These are phyloP conservation scores for Biston betularia DNA, from an alignment of 2,888 invertebrate species.

Conservation along the genomic window DNA sequence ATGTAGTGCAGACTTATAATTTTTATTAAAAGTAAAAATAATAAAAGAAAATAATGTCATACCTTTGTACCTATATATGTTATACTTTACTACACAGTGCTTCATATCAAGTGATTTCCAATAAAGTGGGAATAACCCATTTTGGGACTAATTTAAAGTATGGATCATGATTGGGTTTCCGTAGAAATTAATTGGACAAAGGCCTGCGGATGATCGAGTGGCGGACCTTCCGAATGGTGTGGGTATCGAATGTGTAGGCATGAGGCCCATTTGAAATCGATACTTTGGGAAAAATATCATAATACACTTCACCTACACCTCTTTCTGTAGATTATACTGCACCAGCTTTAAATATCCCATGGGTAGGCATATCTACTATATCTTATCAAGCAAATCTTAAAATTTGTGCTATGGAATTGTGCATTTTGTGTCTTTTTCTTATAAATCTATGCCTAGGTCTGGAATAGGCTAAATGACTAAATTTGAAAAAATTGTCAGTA, in stretches of 20 bases:
- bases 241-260: constrained; percentile 30
- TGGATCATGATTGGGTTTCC: constrained; percentile 64
- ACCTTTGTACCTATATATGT: no score
- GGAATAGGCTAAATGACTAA: no score
- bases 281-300: constrained; percentile 15
- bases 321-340: background rate
- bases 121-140: constrained; percentile 53
- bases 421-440: no score
- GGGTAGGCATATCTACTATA: no score
- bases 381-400: no score
- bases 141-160: constrained; percentile 60
- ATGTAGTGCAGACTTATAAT: no score
- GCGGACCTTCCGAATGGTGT: constrained; percentile 40
- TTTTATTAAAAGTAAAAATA: no score
- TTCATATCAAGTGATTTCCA: constrained; percentile 51
- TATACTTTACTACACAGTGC: background rate
- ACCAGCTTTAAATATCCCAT: background rate
- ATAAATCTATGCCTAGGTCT: no score
- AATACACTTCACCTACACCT: background rate
- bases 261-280: constrained; percentile 11
- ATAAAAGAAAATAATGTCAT: no score
- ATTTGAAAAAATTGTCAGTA: no score
- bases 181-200: constrained; percentile 62
- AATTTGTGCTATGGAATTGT: no score
- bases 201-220: constrained; percentile 53